Conservation (phyloP, 1,140 invertebrate genomes). For the Telenomus remus region DNA sequence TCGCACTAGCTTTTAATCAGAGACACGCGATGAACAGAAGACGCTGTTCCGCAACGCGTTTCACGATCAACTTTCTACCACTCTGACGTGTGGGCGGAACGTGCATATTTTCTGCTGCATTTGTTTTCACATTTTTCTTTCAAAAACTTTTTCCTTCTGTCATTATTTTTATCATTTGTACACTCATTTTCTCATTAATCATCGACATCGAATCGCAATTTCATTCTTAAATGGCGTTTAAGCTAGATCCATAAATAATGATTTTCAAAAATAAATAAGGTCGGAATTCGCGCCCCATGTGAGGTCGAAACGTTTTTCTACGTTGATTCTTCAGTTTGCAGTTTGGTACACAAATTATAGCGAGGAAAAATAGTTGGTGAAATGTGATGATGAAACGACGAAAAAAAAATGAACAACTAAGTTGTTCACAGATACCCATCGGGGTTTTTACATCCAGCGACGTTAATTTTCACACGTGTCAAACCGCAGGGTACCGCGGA, state of each 20-base stretch:
- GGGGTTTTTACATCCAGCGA: not conserved
- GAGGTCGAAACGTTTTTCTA: too few relatives aligned
- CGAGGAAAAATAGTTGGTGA: not conserved
- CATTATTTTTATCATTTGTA: too few relatives aligned
- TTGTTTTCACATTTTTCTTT: not conserved
- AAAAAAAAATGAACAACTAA: constrained; percentile 48
- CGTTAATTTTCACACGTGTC: constrained; percentile 29
- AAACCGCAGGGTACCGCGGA: not conserved
- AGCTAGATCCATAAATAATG: too few relatives aligned
- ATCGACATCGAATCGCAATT: too few relatives aligned
- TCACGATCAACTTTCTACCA: constrained; percentile 47
- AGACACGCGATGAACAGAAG: constrained; percentile 47
- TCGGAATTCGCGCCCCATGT: too few relatives aligned
- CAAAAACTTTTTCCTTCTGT: too few relatives aligned
- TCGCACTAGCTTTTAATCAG: constrained; percentile 53
- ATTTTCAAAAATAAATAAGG: too few relatives aligned
- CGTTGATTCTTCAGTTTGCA: too few relatives aligned
- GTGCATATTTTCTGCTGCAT: not conserved
- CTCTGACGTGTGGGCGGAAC: not conserved
- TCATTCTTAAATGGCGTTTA: too few relatives aligned
- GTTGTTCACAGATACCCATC: constrained; percentile 21
- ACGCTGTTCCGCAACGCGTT: constrained; percentile 43
- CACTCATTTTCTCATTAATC: too few relatives aligned
- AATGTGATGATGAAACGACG: constrained; percentile 32
- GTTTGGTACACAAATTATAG: too few relatives aligned